Evolutionary conservation across 2,797 vertebrate species (phyloP).

Genomic region (Ptychadena robeensis): DNA sequence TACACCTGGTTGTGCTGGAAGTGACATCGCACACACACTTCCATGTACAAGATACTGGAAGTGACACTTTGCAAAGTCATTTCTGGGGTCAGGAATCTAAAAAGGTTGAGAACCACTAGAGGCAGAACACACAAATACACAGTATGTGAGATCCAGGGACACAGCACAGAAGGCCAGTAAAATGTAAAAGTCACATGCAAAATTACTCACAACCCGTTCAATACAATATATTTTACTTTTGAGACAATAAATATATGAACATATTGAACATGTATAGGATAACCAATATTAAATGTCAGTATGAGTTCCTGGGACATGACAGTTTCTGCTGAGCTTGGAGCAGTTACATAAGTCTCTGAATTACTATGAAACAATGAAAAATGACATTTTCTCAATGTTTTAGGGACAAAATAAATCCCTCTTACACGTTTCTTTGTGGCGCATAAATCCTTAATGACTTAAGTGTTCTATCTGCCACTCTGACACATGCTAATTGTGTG

Average conservation of each 20-base stretch:
- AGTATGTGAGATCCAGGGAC: no score
- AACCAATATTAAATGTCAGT: not conserved
- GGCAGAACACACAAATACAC: no score
- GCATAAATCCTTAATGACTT: not conserved
- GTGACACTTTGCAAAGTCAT: no score
- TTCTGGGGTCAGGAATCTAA: no score
- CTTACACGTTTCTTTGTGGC: no score
- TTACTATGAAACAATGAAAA: constrained; percentile 5
- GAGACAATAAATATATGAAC: no score
- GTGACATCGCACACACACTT: no score
- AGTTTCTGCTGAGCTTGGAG: not conserved
- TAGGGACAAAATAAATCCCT: constrained; percentile 3
- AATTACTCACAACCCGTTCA: not conserved
- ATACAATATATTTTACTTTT: no score
- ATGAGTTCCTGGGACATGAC: not conserved
- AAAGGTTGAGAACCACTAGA: no score
- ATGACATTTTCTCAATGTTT: not conserved
- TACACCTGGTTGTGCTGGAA: no score
- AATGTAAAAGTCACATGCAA: not conserved
- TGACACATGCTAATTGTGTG: not conserved
- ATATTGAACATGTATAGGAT: no score
- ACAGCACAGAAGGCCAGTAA: not conserved
- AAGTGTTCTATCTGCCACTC: constrained; percentile 2
- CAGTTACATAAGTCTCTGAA: not conserved
- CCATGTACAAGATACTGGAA: no score